Conservation (phyloP, 1,140 invertebrate genomes). For the Lethrus apterus region DNA sequence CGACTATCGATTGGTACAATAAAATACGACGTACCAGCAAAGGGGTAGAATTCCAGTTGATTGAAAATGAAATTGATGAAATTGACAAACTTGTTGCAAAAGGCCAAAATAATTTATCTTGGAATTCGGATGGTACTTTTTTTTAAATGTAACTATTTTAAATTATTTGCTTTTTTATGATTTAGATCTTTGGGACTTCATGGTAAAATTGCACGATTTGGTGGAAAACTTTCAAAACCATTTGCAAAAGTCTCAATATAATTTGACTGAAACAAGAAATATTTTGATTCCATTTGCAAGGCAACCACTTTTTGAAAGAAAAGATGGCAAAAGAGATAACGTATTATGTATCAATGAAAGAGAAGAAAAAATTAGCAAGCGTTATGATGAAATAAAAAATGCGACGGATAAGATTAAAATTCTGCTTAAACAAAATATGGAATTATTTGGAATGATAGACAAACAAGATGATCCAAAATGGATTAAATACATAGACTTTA, state of each 20-base stretch:
- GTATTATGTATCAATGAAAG: conserved; percentile 79
- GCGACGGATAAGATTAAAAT: conserved; percentile 65
- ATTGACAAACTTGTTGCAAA: conserved; percentile 73
- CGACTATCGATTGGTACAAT: conserved; percentile 63
- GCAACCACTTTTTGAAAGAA: conserved; percentile 74
- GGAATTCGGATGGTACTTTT: conserved; percentile 67
- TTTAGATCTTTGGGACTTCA: conserved; percentile 71
- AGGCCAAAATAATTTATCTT: conserved; percentile 69
- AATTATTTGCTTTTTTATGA: conserved; percentile 16
- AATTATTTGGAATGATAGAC: conserved; percentile 66
- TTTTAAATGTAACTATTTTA: neutral
- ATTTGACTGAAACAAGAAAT: conserved; percentile 69
- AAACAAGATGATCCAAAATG: conserved; percentile 60
- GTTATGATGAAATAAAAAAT: conserved; percentile 66
- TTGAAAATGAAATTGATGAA: conserved; percentile 68
- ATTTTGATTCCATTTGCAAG: conserved; percentile 74
- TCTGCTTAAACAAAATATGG: conserved; percentile 72
- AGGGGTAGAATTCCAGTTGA: conserved; percentile 75
- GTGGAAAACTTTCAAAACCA: conserved; percentile 73
- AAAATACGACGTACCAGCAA: conserved; percentile 68
- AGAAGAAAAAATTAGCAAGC: conserved; percentile 62
- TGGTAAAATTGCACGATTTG: conserved; percentile 64
- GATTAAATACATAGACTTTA: conserved; percentile 76
- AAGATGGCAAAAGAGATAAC: conserved; percentile 74
- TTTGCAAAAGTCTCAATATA: conserved; percentile 76